phyloP scores from a whole-genome alignment of 2,888 invertebrate genomes.

The Pemphredon lugubris region DNA sequence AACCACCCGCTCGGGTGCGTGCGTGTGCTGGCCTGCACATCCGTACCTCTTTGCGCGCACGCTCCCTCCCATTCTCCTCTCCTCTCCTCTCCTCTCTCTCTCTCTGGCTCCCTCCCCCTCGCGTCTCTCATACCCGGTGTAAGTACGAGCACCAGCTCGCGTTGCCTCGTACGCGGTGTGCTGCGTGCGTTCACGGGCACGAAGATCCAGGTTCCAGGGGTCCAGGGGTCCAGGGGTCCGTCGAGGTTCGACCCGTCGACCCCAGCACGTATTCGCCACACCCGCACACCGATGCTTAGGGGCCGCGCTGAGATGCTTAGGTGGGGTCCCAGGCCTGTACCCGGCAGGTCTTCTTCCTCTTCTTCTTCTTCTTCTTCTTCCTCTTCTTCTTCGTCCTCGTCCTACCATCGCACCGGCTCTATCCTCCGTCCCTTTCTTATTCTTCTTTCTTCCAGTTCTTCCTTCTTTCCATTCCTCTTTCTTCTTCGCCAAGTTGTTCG shows the following conservation, averaged over 20 bases:
- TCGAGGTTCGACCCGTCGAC: constrained; percentile 78
- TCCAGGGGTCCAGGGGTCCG: constrained; percentile 68
- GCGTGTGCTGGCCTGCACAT: constrained; percentile 19
- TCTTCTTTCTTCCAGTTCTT: constrained; percentile 9
- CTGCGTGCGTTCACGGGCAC: constrained; percentile 73
- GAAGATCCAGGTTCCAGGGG: constrained; percentile 66
- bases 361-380: not conserved
- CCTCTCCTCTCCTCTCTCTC: not conserved
- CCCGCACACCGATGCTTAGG: constrained; percentile 78
- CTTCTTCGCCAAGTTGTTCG: constrained; percentile 12
- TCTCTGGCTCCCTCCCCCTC: too few relatives aligned
- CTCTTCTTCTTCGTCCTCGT: constrained; percentile 19
- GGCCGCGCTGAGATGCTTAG: constrained; percentile 74
- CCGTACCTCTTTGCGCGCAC: constrained; percentile 9
- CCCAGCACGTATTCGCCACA: constrained; percentile 81
- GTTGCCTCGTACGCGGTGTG: constrained; percentile 59
- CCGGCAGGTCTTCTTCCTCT: constrained; percentile 47
- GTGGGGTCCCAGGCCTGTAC: constrained; percentile 72
- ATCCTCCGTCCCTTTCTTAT: constrained; percentile 7
- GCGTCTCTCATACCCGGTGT: too few relatives aligned
- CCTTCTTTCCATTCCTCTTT: constrained; percentile 7
- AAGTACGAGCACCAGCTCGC: constrained; percentile 35
- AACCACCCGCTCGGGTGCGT: constrained; percentile 60
- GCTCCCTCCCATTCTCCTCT: constrained; percentile 23
- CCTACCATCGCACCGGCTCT: not conserved